Base-by-base conservation (phyloP, 2,797 vertebrate genomes). In the Chelidonichthys spinosus region DNA sequence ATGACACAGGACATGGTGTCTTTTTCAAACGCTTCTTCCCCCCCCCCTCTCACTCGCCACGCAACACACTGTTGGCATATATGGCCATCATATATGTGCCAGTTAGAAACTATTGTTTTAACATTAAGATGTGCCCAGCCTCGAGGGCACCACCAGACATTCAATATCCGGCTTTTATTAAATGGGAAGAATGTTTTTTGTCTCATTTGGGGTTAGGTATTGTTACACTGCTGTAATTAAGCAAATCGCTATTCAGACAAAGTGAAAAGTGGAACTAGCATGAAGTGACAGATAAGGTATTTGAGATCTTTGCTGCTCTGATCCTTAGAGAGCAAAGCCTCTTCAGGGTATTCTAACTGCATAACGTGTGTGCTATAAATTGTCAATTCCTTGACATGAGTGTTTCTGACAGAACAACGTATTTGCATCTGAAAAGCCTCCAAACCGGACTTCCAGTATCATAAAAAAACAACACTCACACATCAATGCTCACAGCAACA, bases 351-450 rank as follows among this genome's bases (percentile, higher is more conserved):
- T 53, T 62, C 13, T 25, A 54, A 60, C 47, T 49, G 44, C 36
- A 52, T 43, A 69, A 72, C 46, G 25, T 32, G 18, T 49, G 40
- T 55, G 36, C 65, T 63, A 42, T 55, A 63, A 72, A 65, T n/a
- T 40, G 32, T 15, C 63, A 59, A 0, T 35, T 59, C n/a, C 17
- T 72, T 42, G 52, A 62, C 37, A 2, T 7, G 15, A 67, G 17
- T 11, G 37, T 43, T 56, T 80, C 74, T 52, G 66, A 63, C 63
- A 67, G 53, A 73, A 52, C 11, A 11, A 25, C 18, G 40, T 4
- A 63, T 81, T 81, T 84, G 63, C 52, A 75, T 71, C n/a, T 71
- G 50, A 69, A 79, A 60, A 72, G 66, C 18, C 50, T 61, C 73
- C 36, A 42, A 72, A 76, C 35, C 56, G 43, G 36, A 69, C 44